These are phyloP conservation scores for Nasonia vitripennis DNA, from an alignment of 1,140 invertebrate species.

Conservation along the genomic window DNA sequence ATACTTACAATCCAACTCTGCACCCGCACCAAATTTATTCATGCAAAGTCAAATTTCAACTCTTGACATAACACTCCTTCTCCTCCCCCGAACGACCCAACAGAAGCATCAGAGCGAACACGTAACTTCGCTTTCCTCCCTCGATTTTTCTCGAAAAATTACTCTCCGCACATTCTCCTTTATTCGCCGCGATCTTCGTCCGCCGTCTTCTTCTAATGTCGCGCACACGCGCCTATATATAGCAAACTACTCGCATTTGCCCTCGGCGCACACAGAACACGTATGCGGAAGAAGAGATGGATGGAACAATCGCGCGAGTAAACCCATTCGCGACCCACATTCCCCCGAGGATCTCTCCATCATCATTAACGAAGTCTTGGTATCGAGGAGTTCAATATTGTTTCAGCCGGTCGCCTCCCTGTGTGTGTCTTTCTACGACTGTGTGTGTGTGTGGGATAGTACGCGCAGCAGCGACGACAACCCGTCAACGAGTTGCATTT, in stretches of 20 bases:
- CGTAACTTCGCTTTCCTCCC: no score
- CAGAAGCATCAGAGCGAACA: no score
- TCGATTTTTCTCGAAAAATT: no score
- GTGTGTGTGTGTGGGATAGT: not conserved
- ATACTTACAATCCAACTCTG: no score
- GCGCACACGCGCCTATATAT: not conserved
- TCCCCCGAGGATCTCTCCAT: constrained; percentile 18
- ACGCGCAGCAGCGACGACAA: not conserved
- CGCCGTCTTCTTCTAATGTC: not conserved
- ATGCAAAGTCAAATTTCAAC: no score
- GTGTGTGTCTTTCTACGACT: not conserved
- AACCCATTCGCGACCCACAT: constrained; percentile 20
- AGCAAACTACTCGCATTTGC: not conserved
- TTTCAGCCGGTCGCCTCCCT: not conserved
- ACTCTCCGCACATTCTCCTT: not conserved
- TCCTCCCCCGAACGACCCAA: no score
- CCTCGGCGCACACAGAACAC: not conserved
- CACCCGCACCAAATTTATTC: no score
- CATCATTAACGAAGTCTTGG: constrained; percentile 9
- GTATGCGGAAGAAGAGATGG: not conserved
- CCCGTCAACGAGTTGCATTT: not conserved
- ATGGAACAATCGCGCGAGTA: constrained; percentile 2
- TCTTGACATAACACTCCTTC: no score
- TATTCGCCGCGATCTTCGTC: not conserved
- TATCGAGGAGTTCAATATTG: constrained; percentile 30